phyloP scores from a whole-genome alignment of 2,888 invertebrate genomes.

The Drosophila ezoana region DNA sequence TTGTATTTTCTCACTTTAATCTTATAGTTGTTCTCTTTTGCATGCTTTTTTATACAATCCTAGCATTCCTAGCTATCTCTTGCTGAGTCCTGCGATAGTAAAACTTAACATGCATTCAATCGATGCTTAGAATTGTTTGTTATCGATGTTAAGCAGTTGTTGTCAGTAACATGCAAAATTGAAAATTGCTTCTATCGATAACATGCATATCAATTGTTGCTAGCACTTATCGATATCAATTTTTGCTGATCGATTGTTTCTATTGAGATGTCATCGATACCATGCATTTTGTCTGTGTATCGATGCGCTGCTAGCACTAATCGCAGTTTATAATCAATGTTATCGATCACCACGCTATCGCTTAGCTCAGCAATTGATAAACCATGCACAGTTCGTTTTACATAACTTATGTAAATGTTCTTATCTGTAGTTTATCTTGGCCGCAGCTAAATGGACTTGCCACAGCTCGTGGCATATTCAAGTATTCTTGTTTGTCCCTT shows the following conservation, averaged over 20 bases:
- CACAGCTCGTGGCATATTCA: conserved; percentile 1
- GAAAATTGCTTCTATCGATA: not conserved
- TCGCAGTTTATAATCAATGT: not conserved
- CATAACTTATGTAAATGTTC: conserved; percentile 19
- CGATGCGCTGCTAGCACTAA: not conserved
- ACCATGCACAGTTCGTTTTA: conserved; percentile 23
- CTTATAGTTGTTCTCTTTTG: conserved; percentile 43
- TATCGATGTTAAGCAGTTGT: not conserved
- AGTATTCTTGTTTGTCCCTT: not conserved
- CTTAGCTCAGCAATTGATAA: conserved; percentile 33
- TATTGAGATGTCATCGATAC: conserved; percentile 13
- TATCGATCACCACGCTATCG: conserved; percentile 4
- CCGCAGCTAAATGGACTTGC: conserved; percentile 24
- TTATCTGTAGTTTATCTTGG: conserved; percentile 33
- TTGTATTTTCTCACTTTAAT: conserved; percentile 19
- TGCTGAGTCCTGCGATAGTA: conserved; percentile 30
- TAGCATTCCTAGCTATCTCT: conserved; percentile 26
- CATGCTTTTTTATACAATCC: conserved; percentile 35
- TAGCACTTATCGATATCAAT: not conserved
- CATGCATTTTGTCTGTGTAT: not conserved
- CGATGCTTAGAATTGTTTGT: conserved; percentile 3
- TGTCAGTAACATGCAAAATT: not conserved
- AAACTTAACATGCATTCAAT: not conserved
- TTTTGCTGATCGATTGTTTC: no score
- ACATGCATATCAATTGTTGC: not conserved